Conservation (phyloP, 2,888 invertebrate genomes). For the Actias luna region DNA sequence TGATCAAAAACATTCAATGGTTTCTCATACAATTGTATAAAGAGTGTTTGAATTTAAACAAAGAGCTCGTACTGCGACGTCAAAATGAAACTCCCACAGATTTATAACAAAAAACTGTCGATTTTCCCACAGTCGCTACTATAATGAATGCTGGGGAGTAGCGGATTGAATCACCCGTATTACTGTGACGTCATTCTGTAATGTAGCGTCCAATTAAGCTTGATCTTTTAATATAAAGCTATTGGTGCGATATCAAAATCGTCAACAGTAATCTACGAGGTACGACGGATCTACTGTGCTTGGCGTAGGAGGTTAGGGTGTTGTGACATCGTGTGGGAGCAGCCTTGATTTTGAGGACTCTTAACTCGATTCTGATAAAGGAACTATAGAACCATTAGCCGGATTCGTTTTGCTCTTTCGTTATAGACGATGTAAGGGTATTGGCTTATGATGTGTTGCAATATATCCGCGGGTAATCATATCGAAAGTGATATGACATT, state of each 20-base stretch:
- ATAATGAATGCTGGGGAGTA: constrained; percentile 67
- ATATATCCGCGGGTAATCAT: constrained; percentile 46
- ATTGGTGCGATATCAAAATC: neutral
- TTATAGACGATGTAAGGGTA: constrained; percentile 71
- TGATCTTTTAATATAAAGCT: constrained; percentile 33
- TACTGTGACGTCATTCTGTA: constrained; percentile 54
- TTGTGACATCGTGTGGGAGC: constrained; percentile 80
- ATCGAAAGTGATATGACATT: neutral
- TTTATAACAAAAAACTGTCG: constrained; percentile 73
- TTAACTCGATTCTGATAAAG: constrained; percentile 75
- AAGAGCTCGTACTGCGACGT: constrained; percentile 50
- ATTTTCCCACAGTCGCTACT: constrained; percentile 76
- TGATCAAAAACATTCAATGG: constrained; percentile 24
- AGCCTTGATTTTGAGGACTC: constrained; percentile 72
- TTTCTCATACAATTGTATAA: constrained; percentile 30
- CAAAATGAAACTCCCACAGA: constrained; percentile 77
- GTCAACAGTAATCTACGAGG: constrained; percentile 16
- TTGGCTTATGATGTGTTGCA: constrained; percentile 74
- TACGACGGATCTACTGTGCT: constrained; percentile 36
- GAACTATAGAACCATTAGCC: constrained; percentile 76
- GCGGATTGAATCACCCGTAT: constrained; percentile 63
- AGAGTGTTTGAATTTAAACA: constrained; percentile 39
- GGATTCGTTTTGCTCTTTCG: constrained; percentile 79
- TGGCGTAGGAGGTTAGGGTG: constrained; percentile 63
- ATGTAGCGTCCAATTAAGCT: constrained; percentile 40